Evolutionary conservation across 2,113 vertebrate species (phyloP).

Genomic region (Zootoca vivipara): DNA sequence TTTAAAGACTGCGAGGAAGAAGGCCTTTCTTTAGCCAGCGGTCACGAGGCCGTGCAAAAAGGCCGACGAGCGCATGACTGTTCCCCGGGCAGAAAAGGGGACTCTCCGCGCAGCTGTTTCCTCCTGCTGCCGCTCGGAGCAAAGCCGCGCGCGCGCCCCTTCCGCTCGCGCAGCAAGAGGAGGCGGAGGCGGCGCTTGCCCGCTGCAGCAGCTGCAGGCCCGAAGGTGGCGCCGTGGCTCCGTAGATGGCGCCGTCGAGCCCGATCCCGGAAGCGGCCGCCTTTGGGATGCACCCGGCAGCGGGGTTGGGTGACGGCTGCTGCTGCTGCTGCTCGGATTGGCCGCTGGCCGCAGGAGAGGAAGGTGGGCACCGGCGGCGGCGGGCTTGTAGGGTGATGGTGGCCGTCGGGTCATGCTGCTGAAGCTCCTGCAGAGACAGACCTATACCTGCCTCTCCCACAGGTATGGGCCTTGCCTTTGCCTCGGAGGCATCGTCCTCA

Average conservation of each 20-base stretch:
- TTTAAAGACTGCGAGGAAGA: background rate
- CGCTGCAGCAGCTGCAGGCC: background rate
- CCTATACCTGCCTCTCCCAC: slow-evolving; percentile 97
- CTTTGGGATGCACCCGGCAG: background rate
- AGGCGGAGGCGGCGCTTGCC: background rate
- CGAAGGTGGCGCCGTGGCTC: background rate
- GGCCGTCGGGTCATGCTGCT: slow-evolving; percentile 85
- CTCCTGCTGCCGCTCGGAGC: background rate
- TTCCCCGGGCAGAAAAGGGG: rapidly evolving
- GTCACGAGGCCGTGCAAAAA: background rate
- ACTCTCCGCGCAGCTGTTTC: no score
- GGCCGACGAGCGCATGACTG: background rate
- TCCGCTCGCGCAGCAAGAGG: background rate
- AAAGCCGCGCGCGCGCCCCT: background rate
- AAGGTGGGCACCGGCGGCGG: slow-evolving; percentile 5
- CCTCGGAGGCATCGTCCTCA: slow-evolving; percentile 94
- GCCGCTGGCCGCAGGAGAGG: slow-evolving; percentile 14
- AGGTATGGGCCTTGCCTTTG: slow-evolving; percentile 95
- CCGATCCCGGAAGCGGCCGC: background rate
- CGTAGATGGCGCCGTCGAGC: slow-evolving; percentile 21
- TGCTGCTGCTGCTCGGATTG: background rate
- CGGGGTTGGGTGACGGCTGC: background rate
- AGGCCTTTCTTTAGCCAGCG: background rate
- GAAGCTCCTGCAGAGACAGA: slow-evolving; percentile 94
- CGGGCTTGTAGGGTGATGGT: slow-evolving; percentile 39